phyloP scores from a whole-genome alignment of 2,797 vertebrate species.

The Gobionotothen gibberifrons region DNA sequence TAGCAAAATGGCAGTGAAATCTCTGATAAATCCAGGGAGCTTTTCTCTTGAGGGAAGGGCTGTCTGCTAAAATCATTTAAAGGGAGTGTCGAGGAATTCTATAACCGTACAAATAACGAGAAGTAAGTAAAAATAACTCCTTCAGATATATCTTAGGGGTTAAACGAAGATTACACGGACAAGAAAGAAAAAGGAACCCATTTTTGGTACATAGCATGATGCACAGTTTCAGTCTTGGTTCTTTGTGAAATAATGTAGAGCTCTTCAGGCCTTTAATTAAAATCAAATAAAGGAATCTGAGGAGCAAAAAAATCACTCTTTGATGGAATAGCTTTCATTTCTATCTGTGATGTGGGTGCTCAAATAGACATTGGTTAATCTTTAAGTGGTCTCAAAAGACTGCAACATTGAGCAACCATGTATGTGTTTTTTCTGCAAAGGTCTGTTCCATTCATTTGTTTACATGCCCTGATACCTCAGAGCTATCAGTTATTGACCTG shows the following conservation, averaged over 20 bases:
- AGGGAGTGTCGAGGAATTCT: constrained; percentile 57
- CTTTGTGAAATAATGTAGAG: background rate
- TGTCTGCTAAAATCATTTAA: constrained; percentile 69
- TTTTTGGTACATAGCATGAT: background rate
- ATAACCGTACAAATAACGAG: constrained; percentile 57
- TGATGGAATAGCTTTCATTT: constrained; percentile 3
- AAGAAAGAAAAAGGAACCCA: background rate
- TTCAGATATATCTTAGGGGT: constrained; percentile 4
- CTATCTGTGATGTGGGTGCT: background rate
- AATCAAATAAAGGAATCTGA: constrained; percentile 2
- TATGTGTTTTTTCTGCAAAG: background rate
- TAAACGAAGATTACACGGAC: constrained; percentile 1
- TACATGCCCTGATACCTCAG: constrained; percentile 12
- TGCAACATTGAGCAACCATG: background rate
- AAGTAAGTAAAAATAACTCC: constrained; percentile 56
- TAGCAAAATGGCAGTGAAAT: constrained; percentile 61
- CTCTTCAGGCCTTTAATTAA: background rate
- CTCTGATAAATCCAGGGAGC: constrained; percentile 66
- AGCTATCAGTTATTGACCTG: constrained; percentile 18
- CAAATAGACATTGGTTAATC: background rate
- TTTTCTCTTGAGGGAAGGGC: constrained; percentile 40
- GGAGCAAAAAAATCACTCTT: constrained; percentile 14
- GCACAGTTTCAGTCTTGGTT: background rate
- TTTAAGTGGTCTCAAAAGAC: background rate
- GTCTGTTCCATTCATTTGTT: constrained; percentile 12